Evolutionary conservation across 2,888 invertebrate genomes (phyloP).

Genomic region (Cylindroiulus punctatus): DNA sequence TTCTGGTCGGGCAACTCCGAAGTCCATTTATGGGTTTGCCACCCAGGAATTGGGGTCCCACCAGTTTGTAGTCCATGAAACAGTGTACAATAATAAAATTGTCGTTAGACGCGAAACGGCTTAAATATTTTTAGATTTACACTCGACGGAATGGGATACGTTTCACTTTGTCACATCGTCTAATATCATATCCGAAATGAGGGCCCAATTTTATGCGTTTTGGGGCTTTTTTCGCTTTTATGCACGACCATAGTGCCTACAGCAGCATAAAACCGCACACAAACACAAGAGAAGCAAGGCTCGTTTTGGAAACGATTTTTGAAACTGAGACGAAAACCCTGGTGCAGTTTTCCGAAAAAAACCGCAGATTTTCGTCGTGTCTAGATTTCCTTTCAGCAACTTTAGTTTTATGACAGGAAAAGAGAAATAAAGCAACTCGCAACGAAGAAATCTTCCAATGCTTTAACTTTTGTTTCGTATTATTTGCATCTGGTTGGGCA

Average conservation of each 20-base stretch:
- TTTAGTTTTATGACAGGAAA: conserved; percentile 29
- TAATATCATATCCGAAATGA: conserved; percentile 33
- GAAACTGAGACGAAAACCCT: conserved; percentile 17
- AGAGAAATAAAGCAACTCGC: conserved; percentile 39
- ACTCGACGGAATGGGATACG: conserved; percentile 37
- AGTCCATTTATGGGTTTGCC: conserved; percentile 38
- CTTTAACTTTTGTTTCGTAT: conserved; percentile 13
- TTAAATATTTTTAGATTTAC: conserved; percentile 38
- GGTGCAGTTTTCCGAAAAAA: not conserved
- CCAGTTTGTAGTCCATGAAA: conserved; percentile 25
- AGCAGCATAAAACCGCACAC: conserved; percentile 34
- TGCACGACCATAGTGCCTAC: not conserved
- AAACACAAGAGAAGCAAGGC: not conserved
- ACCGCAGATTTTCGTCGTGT: conserved; percentile 16
- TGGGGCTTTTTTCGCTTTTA: conserved; percentile 7
- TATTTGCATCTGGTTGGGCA: not conserved
- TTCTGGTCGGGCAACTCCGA: not conserved
- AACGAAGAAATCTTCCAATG: not conserved
- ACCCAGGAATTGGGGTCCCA: conserved; percentile 31
- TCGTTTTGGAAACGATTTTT: conserved; percentile 34
- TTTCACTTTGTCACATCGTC: conserved; percentile 39
- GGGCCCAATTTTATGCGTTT: conserved; percentile 42
- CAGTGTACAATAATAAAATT: conserved; percentile 34
- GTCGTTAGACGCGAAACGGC: conserved; percentile 23
- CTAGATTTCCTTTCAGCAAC: conserved; percentile 27